Base-by-base conservation (phyloP, 2,113 vertebrate species). In the Zosterops borbonicus region DNA sequence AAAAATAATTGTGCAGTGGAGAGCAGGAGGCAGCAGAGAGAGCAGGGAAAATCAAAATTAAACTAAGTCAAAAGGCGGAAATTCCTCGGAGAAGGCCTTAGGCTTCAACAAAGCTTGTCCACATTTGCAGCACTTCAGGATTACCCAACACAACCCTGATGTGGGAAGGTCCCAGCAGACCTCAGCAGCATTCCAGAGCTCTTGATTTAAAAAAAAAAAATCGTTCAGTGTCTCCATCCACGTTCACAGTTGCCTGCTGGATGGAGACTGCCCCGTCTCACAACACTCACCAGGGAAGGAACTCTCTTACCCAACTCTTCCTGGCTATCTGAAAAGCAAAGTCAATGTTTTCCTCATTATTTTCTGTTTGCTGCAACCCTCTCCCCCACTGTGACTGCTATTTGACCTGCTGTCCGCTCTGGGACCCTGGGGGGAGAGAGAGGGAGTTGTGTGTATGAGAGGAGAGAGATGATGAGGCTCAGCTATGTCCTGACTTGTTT, bases 51-150 rank as follows among this genome's bases (percentile, higher is more conserved):
- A 96, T 94, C 65, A 91, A 96, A 96, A 96, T 95, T 94, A 96
- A 94, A 92, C 37, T 68, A 93, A 89, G 95, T 78, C 89, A 87
- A 90, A 95, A 94, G 79, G 75, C 83, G 94, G 96, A 97, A 97
- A 97, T 96, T 91, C 82, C 82, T 93, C 4, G 4, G 52, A 92
- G 87, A 91, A 75, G 60, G 94, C 95, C 96, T 92, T 74, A 87
- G 94, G 91, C 98, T 98, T 97, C 97, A 98, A 94, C 87, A 97
- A 89, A 96, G 92, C 92, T 83, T 69, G 95, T 90, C 92, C 50
- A 83, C 69, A 95, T 96, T 96, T 87, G 83, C 95, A 94, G 92
- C 86, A 86, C 93, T 96, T 96, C 53, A 64, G 35, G 67, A 94
- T 91, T 96, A 94, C 90, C 93, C 94, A 90, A 87, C 69, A 41